Evolutionary conservation across 2,888 invertebrate species (phyloP).

Genomic region (Exocentrus adspersus): DNA sequence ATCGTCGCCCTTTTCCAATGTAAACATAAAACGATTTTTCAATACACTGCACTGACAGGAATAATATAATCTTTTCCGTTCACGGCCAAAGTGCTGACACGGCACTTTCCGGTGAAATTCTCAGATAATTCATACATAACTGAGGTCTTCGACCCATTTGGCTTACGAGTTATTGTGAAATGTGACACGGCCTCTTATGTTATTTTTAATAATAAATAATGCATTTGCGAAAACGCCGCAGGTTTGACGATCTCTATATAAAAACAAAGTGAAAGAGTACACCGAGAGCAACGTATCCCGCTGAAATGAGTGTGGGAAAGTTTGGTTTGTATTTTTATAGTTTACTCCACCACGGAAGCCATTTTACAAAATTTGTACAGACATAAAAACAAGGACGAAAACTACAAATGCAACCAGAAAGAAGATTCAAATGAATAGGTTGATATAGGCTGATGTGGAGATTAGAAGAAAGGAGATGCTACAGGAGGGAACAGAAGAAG

Average conservation of each 20-base stretch:
- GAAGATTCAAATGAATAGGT: too few relatives aligned
- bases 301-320: slow-evolving; percentile 35
- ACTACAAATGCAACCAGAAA: too few relatives aligned
- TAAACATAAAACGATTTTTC: too few relatives aligned
- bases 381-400: too few relatives aligned
- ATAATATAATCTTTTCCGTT: background rate
- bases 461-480: too few relatives aligned
- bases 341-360: slow-evolving; percentile 7
- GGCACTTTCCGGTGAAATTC: slow-evolving; percentile 7
- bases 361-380: too few relatives aligned
- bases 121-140: slow-evolving; percentile 26
- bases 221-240: slow-evolving; percentile 26
- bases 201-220: slow-evolving; percentile 32
- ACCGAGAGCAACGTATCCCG: slow-evolving; percentile 39
- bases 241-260: slow-evolving; percentile 42
- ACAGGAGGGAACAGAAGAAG: too few relatives aligned
- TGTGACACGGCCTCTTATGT: background rate
- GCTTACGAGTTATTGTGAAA: slow-evolving; percentile 24
- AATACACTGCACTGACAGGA: background rate
- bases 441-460: too few relatives aligned
- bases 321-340: slow-evolving; percentile 5
- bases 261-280: slow-evolving; percentile 43
- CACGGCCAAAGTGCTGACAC: background rate
- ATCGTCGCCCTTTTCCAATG: too few relatives aligned
- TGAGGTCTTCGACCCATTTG: slow-evolving; percentile 17